Base-by-base conservation (phyloP, 1,140 invertebrate species). In the Dinoponera quadriceps region DNA sequence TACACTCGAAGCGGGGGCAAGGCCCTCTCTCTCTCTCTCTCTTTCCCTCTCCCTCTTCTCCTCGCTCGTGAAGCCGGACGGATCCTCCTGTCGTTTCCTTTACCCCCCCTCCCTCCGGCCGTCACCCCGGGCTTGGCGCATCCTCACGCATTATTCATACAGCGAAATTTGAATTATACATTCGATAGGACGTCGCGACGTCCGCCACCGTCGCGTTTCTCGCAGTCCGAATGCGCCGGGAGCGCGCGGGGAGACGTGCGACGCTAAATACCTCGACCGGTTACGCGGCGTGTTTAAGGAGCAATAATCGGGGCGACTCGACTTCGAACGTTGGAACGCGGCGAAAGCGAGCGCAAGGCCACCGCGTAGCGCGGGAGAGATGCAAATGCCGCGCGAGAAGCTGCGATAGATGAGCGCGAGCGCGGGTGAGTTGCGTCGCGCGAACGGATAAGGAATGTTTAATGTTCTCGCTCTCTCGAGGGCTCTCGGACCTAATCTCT, bases 81-180 rank as follows among this genome's bases (percentile, higher is more conserved):
- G 84, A 83, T 83, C 85, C 85, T 62, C 85, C 68, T 60, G 77
- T 63, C 63, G 63, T 73, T 87, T 66, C 66, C 65, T 84, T 73
- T 66, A 11, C 38, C 44, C 59, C 38, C 25, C 66, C 20, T 48
- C 59, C 33, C n/a, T n/a, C n/a, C n/a, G n/a, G 68, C 54, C 66
- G 44, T 72, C 57, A 80, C 14, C 38, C 63, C 20, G n/a, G 18
- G 63, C 51, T 74, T 72, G 18, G 75, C 86, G 86, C 90, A 90
- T 92, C 90, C 91, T 90, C 88, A 90, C 90, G 85, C 90, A 92
- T 92, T 92, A 92, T 92, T 92, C 91, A 91, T 92, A 90, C 88
- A 84, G 84, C 88, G 86, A 91, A 92, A 91, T 92, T 90, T 92
- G 83, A 91, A 92, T 92, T 91, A 92, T 89, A 90, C 90, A 92